Evolutionary conservation across 2,113 vertebrate genomes (phyloP).

Genomic region (Sapajus apella): DNA sequence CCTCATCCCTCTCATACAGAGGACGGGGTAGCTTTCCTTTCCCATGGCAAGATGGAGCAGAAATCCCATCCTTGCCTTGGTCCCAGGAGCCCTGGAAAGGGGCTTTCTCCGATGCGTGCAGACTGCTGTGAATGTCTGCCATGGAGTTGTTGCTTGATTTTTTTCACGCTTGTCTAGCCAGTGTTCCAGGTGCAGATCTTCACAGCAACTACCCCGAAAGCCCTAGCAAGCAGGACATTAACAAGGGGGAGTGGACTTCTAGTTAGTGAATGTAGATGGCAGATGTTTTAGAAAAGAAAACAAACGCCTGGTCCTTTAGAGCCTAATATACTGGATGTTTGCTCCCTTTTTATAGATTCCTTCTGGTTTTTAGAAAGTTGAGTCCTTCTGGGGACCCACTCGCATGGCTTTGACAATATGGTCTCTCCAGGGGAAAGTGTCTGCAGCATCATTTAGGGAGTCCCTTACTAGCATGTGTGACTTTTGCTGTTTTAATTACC

Average conservation of each 20-base stretch:
- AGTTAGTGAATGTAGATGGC: neutral
- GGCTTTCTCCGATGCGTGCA: neutral
- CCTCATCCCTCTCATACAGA: neutral
- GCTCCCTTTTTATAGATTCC: neutral
- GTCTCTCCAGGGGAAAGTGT: neutral
- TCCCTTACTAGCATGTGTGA: neutral
- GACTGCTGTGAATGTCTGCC: neutral
- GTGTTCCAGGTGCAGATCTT: neutral
- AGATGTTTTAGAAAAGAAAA: constrained; percentile 27
- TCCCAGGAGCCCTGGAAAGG: neutral
- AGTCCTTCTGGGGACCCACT: neutral
- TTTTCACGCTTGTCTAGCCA: neutral
- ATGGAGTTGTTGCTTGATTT: neutral
- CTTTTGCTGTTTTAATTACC: neutral
- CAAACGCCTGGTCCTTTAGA: neutral
- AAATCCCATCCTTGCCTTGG: neutral
- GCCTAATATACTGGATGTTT: neutral
- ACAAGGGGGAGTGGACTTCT: neutral
- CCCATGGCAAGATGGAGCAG: neutral
- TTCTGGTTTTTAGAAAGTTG: neutral
- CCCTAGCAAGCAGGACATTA: neutral
- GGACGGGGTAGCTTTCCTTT: neutral
- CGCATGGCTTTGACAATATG: neutral
- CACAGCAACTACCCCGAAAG: neutral
- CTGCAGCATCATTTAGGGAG: neutral